Conservation (phyloP, 2,888 invertebrate species). For the Drepanosiphum platanoidis region DNA sequence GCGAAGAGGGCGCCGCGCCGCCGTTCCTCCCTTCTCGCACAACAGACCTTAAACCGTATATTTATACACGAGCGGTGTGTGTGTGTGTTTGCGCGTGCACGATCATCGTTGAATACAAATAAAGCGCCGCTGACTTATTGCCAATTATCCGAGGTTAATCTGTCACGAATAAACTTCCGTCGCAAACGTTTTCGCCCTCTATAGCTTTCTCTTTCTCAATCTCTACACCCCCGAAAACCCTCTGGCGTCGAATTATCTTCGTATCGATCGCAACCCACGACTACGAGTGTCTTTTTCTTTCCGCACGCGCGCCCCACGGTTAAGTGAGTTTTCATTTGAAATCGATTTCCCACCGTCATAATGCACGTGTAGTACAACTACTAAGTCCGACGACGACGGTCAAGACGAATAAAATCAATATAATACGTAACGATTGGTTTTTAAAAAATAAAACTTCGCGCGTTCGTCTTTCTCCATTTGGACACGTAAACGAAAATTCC, state of each 20-base stretch:
- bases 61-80: not conserved
- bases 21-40: not conserved
- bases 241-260: slow-evolving; percentile 42
- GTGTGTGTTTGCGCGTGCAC: not conserved
- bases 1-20: not conserved
- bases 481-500: too few relatives aligned
- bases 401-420: too few relatives aligned
- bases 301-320: not conserved
- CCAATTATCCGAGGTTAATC: slow-evolving; percentile 59
- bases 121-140: slow-evolving; percentile 58
- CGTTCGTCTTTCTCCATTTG: too few relatives aligned
- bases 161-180: slow-evolving; percentile 58
- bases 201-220: too few relatives aligned
- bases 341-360: too few relatives aligned
- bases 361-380: not conserved
- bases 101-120: slow-evolving; percentile 58
- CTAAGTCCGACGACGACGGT: too few relatives aligned
- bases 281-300: not conserved
- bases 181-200: slow-evolving; percentile 46
- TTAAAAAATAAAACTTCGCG: too few relatives aligned
- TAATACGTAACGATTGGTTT: too few relatives aligned
- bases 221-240: not conserved
- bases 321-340: too few relatives aligned
- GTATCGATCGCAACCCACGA: slow-evolving; percentile 37
- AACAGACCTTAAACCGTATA: not conserved